These are phyloP conservation scores for Andinoacara biseriatus DNA, from an alignment of 2,113 vertebrate genomes.

Conservation along the genomic window DNA sequence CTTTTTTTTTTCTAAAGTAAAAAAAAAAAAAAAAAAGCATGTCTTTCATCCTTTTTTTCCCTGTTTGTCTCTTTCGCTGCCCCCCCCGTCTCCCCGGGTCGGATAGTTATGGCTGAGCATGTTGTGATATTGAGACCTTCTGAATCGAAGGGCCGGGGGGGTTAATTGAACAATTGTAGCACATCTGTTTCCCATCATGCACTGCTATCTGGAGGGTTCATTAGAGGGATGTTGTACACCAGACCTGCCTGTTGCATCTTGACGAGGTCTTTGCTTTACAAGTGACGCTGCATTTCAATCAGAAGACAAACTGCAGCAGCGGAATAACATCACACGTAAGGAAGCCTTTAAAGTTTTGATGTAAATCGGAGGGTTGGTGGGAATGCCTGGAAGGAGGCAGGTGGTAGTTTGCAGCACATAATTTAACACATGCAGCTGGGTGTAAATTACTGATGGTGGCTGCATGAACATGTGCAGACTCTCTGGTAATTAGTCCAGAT, in stretches of 20 bases:
- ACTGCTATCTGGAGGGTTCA: constrained; percentile 47
- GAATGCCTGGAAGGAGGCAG: neutral
- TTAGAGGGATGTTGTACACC: constrained; percentile 31
- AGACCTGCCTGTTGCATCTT: constrained; percentile 16
- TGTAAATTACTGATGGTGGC: constrained; percentile 36
- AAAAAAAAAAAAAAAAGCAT: fast-evolving
- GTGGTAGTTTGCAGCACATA: neutral
- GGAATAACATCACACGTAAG: neutral
- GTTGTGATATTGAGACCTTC: neutral
- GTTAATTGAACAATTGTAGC: constrained; percentile 61
- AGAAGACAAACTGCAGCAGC: neutral
- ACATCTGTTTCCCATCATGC: constrained; percentile 63
- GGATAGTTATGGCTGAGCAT: constrained; percentile 24
- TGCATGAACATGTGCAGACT: neutral
- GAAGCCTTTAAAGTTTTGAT: neutral
- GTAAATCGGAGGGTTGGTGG: neutral
- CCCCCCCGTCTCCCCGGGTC: constrained; percentile 12
- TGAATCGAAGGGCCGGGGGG: constrained; percentile 26
- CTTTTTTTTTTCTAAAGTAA: too few relatives aligned
- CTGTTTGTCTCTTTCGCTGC: constrained; percentile 17
- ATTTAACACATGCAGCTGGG: neutral
- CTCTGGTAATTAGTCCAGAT: constrained; percentile 38
- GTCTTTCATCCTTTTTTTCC: constrained; percentile 23
- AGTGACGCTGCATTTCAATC: constrained; percentile 33
- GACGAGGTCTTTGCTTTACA: constrained; percentile 1